These are phyloP conservation scores for Kryptolebias marmoratus DNA, from an alignment of 2,113 vertebrate genomes.

Conservation along the genomic window DNA sequence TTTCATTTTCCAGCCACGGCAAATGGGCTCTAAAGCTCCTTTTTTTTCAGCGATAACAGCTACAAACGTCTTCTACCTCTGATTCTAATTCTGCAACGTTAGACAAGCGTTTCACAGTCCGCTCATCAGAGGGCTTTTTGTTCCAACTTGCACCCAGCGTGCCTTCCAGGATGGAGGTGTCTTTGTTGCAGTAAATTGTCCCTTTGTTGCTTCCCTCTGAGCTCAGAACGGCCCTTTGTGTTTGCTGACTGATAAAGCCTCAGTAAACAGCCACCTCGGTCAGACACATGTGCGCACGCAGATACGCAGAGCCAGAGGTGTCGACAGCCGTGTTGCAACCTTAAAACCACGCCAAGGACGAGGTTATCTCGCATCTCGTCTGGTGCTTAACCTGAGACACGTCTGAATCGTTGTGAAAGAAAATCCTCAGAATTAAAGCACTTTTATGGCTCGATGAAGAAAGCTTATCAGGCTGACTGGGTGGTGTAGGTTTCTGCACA, in stretches of 20 bases:
- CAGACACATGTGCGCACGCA: slow-evolving; percentile 31
- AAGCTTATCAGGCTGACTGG: no score
- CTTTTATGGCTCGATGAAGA: no score
- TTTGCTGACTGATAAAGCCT: slow-evolving; percentile 63
- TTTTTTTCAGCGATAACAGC: background rate
- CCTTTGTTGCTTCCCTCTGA: slow-evolving; percentile 65
- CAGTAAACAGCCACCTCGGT: slow-evolving; percentile 62
- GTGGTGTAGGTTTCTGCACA: no score
- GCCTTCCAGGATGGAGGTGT: slow-evolving; percentile 58
- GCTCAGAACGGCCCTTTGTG: slow-evolving; percentile 71
- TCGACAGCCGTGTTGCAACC: slow-evolving; percentile 23
- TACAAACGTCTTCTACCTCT: slow-evolving; percentile 7
- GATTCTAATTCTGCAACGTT: slow-evolving; percentile 9
- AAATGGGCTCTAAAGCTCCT: no score
- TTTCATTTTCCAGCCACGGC: no score
- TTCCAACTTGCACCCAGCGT: slow-evolving; percentile 40
- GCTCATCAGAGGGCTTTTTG: slow-evolving; percentile 23
- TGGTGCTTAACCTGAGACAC: no score
- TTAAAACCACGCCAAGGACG: background rate
- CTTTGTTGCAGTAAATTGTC: slow-evolving; percentile 73
- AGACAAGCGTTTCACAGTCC: slow-evolving; percentile 17
- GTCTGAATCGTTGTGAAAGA: no score
- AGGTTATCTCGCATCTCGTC: no score
- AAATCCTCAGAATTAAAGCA: no score
- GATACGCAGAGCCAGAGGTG: slow-evolving; percentile 33